A percentile compares a stretch with the other conserved stretches of the same genome.
phyloP scores from a whole-genome alignment of 2,797 vertebrate species.

The Gymnothorax javanicus region DNA sequence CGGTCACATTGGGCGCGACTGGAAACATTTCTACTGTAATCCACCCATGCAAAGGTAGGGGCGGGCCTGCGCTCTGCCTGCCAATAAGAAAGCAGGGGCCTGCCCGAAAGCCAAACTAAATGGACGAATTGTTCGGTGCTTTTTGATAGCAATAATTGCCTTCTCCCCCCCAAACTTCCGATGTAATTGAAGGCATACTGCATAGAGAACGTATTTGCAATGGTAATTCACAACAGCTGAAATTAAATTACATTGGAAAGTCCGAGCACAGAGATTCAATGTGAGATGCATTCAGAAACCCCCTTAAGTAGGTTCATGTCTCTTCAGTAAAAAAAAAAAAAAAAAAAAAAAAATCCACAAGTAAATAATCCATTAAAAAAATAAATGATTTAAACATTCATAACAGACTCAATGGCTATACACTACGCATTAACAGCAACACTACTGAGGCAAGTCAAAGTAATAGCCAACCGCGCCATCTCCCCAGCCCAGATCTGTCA shows the following conservation, averaged over 20 bases:
- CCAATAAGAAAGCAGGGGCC: conserved; percentile 52
- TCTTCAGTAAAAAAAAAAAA: neutral
- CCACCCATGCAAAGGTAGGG: conserved; percentile 46
- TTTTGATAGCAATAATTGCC: neutral
- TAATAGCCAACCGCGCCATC: neutral
- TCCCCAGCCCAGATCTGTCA: neutral
- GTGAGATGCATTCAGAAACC: neutral
- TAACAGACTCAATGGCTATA: neutral
- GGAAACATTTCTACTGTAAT: conserved; percentile 65
- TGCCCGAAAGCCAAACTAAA: conserved; percentile 37
- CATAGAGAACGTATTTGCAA: neutral
- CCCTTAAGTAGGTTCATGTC: neutral
- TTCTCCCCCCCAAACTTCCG: neutral
- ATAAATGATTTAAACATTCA: neutral
- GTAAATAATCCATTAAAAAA: neutral
- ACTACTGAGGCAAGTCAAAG: neutral
- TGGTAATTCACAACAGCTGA: neutral
- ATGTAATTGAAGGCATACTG: neutral
- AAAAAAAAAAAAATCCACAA: neutral
- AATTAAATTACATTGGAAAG: neutral
- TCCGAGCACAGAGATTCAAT: neutral
- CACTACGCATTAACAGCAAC: neutral
- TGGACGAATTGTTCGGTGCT: conserved; percentile 27
- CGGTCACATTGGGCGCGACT: conserved; percentile 73
- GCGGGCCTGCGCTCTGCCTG: conserved; percentile 54